phyloP scores from a whole-genome alignment of 2,113 vertebrate species.

The Turdus rufiventris region DNA sequence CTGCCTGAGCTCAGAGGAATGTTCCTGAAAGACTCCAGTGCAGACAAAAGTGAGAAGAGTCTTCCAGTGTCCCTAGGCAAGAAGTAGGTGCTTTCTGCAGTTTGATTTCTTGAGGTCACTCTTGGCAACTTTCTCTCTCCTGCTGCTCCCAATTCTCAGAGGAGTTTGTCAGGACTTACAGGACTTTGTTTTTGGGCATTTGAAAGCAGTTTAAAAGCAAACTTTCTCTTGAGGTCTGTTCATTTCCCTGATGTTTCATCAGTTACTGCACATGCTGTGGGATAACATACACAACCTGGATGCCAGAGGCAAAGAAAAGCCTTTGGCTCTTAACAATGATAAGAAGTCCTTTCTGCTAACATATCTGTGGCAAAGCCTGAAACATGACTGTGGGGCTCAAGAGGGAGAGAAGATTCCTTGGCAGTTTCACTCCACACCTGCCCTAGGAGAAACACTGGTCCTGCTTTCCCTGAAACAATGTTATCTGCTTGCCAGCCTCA shows the following conservation, averaged over 20 bases:
- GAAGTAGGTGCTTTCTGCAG: neutral
- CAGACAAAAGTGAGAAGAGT: neutral
- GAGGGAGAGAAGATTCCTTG: neutral
- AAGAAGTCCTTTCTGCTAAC: neutral
- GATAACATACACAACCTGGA: neutral
- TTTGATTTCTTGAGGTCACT: neutral
- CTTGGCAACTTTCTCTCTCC: neutral
- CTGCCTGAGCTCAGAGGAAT: neutral
- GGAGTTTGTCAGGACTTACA: neutral
- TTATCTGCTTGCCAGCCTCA: neutral
- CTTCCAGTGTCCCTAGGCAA: neutral
- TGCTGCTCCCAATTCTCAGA: neutral
- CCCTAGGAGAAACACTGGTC: neutral
- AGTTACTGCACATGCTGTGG: neutral
- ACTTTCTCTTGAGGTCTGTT: constrained; percentile 12
- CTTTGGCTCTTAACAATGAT: neutral
- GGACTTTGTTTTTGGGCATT: neutral
- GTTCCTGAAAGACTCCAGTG: neutral
- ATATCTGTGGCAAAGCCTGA: neutral
- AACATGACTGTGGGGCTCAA: neutral
- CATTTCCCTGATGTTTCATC: constrained; percentile 25
- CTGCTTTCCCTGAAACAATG: neutral
- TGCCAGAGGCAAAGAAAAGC: neutral
- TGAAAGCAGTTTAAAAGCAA: constrained; percentile 21
- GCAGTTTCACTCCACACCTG: neutral